phyloP scores from a whole-genome alignment of 2,888 invertebrate genomes.

The Pseudococcus longispinus region DNA sequence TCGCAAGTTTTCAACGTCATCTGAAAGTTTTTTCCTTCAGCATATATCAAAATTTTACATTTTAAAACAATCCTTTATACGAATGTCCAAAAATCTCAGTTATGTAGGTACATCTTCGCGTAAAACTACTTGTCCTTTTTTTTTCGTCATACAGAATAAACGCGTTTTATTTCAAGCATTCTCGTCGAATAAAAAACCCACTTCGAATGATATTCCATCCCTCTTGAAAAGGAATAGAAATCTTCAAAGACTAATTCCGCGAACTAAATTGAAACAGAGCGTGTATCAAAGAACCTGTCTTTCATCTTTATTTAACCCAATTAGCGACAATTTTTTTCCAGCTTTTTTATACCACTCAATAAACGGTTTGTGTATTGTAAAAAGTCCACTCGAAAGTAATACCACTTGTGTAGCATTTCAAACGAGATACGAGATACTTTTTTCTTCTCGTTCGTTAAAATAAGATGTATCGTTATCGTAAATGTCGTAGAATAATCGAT shows the following conservation, averaged over 20 bases:
- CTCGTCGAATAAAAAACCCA: neutral
- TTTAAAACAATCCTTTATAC: too few species aligned
- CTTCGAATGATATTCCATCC: neutral
- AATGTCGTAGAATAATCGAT: slow-evolving; percentile 12
- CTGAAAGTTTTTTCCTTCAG: too few species aligned
- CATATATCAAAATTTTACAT: too few species aligned
- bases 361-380: neutral
- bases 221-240: neutral
- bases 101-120: neutral
- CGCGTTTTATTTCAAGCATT: neutral
- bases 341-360: neutral
- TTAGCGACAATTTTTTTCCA: neutral
- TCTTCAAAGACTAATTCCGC: neutral
- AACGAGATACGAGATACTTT: neutral
- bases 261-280: neutral
- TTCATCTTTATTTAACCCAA: neutral
- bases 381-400: slow-evolving; percentile 6
- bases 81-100: too few species aligned
- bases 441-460: neutral
- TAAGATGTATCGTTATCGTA: neutral
- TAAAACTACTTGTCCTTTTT: neutral
- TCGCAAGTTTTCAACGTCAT: too few species aligned
- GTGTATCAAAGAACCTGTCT: neutral
- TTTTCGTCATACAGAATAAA: neutral
- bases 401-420: neutral